Evolutionary conservation across 2,888 invertebrate species (phyloP).

Genomic region (Resseliella maxima): DNA sequence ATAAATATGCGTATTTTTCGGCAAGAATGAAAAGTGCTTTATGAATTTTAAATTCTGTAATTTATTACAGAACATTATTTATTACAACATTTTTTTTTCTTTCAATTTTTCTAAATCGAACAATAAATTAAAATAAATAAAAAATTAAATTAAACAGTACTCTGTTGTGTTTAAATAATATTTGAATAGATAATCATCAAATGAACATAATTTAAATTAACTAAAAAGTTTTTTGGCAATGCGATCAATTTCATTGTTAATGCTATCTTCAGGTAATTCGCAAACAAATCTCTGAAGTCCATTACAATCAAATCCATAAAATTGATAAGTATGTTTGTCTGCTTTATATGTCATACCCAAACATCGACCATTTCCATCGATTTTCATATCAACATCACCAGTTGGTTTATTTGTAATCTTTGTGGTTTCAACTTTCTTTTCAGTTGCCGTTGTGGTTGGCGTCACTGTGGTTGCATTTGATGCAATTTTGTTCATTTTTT

Average conservation of each 20-base stretch:
- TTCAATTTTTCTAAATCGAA: too few relatives aligned
- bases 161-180: background rate
- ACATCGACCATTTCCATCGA: conserved; percentile 77
- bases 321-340: conserved; percentile 72
- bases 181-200: background rate
- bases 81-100: too few relatives aligned
- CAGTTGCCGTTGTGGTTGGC: conserved; percentile 54
- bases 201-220: background rate
- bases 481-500: background rate
- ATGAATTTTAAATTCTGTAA: too few relatives aligned
- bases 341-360: conserved; percentile 76
- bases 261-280: conserved; percentile 72
- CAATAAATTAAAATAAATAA: background rate
- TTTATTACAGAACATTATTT: too few relatives aligned
- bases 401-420: conserved; percentile 64
- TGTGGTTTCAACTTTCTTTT: conserved; percentile 55
- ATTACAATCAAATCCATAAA: conserved; percentile 81
- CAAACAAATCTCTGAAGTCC: conserved; percentile 77
- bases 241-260: conserved; percentile 74
- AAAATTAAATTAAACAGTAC: background rate
- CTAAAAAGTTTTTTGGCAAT: conserved; percentile 65
- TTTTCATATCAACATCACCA: conserved; percentile 63
- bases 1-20: too few relatives aligned
- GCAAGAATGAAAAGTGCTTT: too few relatives aligned
- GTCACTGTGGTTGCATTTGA: background rate